Base-by-base conservation (phyloP, 2,797 vertebrate genomes). In the Notolabrus celidotus region DNA sequence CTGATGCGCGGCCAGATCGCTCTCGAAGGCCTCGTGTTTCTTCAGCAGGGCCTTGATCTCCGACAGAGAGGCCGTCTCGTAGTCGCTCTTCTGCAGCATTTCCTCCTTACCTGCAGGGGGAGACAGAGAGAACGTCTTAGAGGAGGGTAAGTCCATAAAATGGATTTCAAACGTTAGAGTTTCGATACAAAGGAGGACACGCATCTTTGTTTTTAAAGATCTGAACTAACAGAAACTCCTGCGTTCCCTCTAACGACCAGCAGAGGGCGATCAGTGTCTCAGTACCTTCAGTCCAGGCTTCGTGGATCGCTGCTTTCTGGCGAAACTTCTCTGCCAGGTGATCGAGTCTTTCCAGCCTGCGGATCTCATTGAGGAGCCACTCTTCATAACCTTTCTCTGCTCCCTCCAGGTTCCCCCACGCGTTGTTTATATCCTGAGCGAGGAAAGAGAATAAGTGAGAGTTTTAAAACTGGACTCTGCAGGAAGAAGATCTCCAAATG, bases 21-120 rank as follows among this genome's bases (percentile, higher is more conserved):
- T 99, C 93, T 99, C 98, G 10, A 99, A 99, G 45, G 98, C 98
- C 91, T 99, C 97, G 0, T 99, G 98, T 86, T 99, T 99, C 94
- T 98, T 99, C 90, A 99, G 94, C 88, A 98, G 91, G 23, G 98
- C 98, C 90, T 99, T 99, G 82, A 99, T 97, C 82, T 99, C 97
- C 0, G 98, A 99, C 66, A 99, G 94, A 11, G 96, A 96, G 23
- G 97, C 98, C 0, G 94, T 97, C 94, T 99, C 98, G 0, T 95
- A 99, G 90, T 99, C 97, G 64, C 92, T 95, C 86, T 96, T 93
- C 88, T 96, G 95, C 86, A 99, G 91, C 96, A 99, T 96, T 16
- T 93, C 94, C 87, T 99, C 98, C 83, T 99, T 97, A 75, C 97
- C 98, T 99, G 89, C 33, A 83, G 84, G 66, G 65, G 77, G 74